A percentile compares a stretch with the other conserved stretches of the same genome.
Conservation (phyloP, 2,113 vertebrate species). For the Pteropus alecto region DNA sequence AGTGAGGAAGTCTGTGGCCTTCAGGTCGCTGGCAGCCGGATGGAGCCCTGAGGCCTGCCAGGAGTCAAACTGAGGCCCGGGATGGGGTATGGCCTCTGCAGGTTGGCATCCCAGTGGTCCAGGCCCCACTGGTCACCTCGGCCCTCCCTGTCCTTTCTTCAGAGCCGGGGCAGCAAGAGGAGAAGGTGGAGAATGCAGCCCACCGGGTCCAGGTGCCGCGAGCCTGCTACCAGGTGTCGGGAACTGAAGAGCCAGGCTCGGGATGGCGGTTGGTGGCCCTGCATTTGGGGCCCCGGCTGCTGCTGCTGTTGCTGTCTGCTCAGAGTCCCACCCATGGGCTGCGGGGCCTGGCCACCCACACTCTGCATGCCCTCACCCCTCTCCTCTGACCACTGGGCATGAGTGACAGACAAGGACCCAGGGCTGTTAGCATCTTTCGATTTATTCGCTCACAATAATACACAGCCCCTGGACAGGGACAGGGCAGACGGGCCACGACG, state of each 20-base stretch:
- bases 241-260: slow-evolving; percentile 75
- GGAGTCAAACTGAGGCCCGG: not conserved
- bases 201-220: slow-evolving; percentile 42
- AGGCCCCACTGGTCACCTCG: not conserved
- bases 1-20: not conserved
- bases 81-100: not conserved
- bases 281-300: slow-evolving; percentile 86
- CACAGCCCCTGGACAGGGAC: slow-evolving; percentile 56
- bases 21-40: not conserved
- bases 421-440: slow-evolving; percentile 49
- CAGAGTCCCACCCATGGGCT: slow-evolving; percentile 88
- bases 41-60: accelerated
- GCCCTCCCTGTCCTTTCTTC: not conserved
- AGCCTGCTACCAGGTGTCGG: slow-evolving; percentile 84
- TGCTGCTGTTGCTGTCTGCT: slow-evolving; percentile 85
- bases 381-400: slow-evolving; percentile 29
- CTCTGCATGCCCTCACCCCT: slow-evolving; percentile 76
- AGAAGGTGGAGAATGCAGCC: slow-evolving; percentile 53
- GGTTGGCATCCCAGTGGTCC: not conserved
- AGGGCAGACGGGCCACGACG: slow-evolving; percentile 18
- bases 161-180: slow-evolving; percentile 53
- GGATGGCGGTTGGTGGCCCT: slow-evolving; percentile 86
- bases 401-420: accelerated
- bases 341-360: slow-evolving; percentile 84
- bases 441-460: slow-evolving; percentile 79